Conservation (phyloP, 2,888 invertebrate genomes). For the Dryobotodes eremita region DNA sequence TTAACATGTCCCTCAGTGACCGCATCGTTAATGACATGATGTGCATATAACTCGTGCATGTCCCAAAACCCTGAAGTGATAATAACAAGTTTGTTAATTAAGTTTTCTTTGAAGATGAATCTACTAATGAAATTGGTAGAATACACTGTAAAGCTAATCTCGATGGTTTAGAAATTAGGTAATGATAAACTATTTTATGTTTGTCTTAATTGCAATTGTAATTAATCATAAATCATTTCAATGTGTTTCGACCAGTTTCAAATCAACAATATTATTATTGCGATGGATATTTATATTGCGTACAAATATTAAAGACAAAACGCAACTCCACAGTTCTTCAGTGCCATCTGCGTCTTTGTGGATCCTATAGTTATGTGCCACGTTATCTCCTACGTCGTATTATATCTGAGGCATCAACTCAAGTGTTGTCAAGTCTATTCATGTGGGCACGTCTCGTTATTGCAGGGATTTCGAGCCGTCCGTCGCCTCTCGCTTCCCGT, state of each 20-base stretch:
- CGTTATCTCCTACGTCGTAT: conserved; percentile 57
- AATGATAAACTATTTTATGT: neutral
- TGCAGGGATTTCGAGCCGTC: conserved; percentile 55
- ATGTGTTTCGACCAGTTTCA: neutral
- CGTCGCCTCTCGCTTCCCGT: conserved; percentile 46
- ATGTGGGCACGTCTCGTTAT: conserved; percentile 74
- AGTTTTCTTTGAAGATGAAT: conserved; percentile 42
- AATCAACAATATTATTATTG: neutral
- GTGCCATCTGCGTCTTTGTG: conserved; percentile 38
- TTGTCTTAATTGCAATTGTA: neutral
- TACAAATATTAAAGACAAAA: neutral
- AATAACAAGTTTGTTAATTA: conserved; percentile 39
- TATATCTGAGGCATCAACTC: conserved; percentile 66
- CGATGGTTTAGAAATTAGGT: conserved; percentile 1
- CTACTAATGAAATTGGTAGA: conserved; percentile 27
- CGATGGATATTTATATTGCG: no score
- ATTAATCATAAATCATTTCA: neutral
- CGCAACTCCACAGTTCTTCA: conserved; percentile 23
- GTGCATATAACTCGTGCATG: conserved; percentile 58
- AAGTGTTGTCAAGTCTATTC: conserved; percentile 75
- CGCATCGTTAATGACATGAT: conserved; percentile 60
- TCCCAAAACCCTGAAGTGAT: conserved; percentile 49
- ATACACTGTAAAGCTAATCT: neutral
- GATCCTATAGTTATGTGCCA: conserved; percentile 53
- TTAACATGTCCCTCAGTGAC: conserved; percentile 63